Conservation (phyloP, 2,113 vertebrate species). For the Peromyscus leucopus region DNA sequence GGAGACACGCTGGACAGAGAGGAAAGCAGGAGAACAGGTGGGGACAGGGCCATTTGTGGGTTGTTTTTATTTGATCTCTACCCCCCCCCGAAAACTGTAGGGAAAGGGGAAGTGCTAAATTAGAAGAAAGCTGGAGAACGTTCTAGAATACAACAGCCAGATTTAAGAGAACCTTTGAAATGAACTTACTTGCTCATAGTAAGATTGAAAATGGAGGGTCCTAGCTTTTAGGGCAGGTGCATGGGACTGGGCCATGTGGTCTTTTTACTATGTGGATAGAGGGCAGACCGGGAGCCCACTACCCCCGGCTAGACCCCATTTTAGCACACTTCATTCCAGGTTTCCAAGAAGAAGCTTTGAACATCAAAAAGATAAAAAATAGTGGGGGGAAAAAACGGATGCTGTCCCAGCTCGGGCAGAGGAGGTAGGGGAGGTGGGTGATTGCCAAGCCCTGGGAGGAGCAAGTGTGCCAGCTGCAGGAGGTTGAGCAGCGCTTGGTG, state of each 20-base stretch:
- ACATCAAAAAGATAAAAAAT: background rate
- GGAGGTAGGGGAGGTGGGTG: background rate
- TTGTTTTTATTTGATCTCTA: background rate
- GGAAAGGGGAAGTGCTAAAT: background rate
- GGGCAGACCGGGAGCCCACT: too few species aligned
- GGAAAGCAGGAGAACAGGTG: background rate
- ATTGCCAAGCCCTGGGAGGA: background rate
- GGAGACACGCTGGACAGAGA: background rate
- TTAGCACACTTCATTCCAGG: background rate
- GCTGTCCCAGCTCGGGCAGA: background rate
- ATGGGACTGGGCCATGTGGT: rapidly evolving
- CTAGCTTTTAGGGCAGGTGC: too few species aligned
- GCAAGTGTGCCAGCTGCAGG: background rate
- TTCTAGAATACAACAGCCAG: background rate
- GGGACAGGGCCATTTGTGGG: background rate
- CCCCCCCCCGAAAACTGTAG: background rate
- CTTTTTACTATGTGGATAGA: background rate
- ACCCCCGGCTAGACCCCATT: background rate
- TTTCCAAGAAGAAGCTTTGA: background rate
- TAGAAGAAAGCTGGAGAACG: background rate
- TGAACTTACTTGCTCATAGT: background rate
- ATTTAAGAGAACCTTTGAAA: background rate
- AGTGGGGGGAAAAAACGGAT: background rate
- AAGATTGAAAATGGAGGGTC: background rate
- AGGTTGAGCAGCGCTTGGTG: background rate